These are phyloP conservation scores for Hafferia zeledoni DNA, from an alignment of 2,797 vertebrate species.

Conservation along the genomic window DNA sequence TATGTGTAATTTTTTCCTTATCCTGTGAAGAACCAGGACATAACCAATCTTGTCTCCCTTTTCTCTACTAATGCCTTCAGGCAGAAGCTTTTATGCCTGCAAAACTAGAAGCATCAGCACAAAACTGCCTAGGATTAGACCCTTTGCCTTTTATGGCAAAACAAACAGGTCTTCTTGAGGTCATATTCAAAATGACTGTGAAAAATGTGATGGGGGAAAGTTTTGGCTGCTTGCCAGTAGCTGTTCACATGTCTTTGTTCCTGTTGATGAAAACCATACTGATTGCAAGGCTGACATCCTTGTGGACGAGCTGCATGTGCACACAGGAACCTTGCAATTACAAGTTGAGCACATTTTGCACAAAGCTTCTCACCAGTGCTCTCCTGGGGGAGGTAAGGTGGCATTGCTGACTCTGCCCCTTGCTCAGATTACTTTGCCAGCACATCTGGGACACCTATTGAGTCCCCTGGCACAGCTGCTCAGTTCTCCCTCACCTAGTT, in stretches of 20 bases:
- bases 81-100: conserved; percentile 33
- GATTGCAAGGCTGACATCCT: conserved; percentile 31
- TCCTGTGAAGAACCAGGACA: not conserved
- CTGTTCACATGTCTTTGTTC: conserved; percentile 62
- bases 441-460: not conserved
- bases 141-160: conserved; percentile 67
- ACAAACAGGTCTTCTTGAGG: conserved; percentile 64
- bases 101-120: conserved; percentile 54
- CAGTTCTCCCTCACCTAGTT: not conserved
- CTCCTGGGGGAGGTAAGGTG: not conserved
- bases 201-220: conserved; percentile 59
- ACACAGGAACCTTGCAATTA: not conserved
- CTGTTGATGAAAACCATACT: conserved; percentile 68
- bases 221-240: conserved; percentile 21
- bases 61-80: conserved; percentile 3
- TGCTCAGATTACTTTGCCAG: not conserved
- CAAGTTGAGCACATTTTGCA: not conserved
- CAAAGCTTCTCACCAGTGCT: not conserved
- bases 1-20: conserved; percentile 8
- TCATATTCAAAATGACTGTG: conserved; percentile 67
- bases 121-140: conserved; percentile 47
- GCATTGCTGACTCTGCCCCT: not conserved
- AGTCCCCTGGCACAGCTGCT: not conserved
- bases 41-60: not conserved
- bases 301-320: not conserved